Evolutionary conservation across 2,888 invertebrate genomes (phyloP).

Genomic region (Phytoseiulus persimilis): DNA sequence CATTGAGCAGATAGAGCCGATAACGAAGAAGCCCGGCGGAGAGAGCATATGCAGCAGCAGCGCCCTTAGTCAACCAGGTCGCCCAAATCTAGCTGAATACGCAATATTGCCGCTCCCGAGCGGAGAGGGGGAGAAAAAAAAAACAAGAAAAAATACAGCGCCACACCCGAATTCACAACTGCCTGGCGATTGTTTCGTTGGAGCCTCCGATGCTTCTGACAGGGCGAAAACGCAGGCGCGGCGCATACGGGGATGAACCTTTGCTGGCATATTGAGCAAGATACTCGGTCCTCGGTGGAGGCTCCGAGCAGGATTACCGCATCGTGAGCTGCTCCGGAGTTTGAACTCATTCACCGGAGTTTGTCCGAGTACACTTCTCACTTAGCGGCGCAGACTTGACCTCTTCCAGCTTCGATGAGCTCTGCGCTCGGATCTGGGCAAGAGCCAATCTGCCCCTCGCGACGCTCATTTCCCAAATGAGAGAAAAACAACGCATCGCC

Average conservation of each 20-base stretch:
- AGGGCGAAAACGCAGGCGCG: neutral
- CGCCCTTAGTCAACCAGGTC: constrained; percentile 5
- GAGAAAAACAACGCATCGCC: too few species aligned
- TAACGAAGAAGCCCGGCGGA: neutral
- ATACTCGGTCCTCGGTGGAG: neutral
- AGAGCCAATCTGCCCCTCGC: too few species aligned
- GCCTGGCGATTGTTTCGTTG: neutral
- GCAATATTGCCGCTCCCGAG: neutral
- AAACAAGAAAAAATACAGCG: neutral
- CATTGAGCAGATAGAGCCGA: constrained; percentile 5
- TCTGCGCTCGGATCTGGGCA: too few species aligned
- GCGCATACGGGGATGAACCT: neutral
- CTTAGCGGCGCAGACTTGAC: too few species aligned
- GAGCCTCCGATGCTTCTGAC: neutral
- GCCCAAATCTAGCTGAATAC: neutral
- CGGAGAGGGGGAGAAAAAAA: neutral
- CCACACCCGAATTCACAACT: neutral
- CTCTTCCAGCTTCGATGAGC: too few species aligned
- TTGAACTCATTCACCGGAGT: too few species aligned
- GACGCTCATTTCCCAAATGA: too few species aligned
- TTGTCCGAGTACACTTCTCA: too few species aligned
- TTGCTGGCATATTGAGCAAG: neutral
- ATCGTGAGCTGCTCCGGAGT: too few species aligned
- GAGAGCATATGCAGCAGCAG: neutral
- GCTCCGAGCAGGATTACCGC: too few species aligned